phyloP scores from a whole-genome alignment of 2,113 vertebrate genomes.

The Artemisiospiza belli region DNA sequence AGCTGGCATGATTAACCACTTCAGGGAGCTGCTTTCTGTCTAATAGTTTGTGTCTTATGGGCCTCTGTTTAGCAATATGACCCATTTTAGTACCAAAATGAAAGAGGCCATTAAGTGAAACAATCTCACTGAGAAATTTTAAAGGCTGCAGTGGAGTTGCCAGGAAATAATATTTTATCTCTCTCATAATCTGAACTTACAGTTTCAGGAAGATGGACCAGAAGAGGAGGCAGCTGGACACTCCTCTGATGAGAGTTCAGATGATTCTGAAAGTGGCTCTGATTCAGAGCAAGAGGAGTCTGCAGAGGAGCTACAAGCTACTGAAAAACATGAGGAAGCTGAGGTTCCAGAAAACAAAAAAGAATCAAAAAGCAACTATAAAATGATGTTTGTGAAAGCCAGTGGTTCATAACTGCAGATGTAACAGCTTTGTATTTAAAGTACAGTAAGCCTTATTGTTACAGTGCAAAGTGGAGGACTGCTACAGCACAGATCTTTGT shows the following conservation, averaged over 20 bases:
- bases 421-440: slow-evolving; percentile 75
- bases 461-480: slow-evolving; percentile 82
- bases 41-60: neutral
- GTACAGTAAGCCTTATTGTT: slow-evolving; percentile 81
- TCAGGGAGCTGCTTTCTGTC: neutral
- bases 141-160: neutral
- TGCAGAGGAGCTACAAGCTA: slow-evolving; percentile 69
- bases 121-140: neutral
- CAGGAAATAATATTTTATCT: neutral
- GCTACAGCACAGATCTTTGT: slow-evolving; percentile 82
- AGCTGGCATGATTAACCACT: neutral
- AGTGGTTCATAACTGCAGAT: slow-evolving; percentile 78
- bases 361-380: slow-evolving; percentile 82
- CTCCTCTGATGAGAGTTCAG: slow-evolving; percentile 76
- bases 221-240: slow-evolving; percentile 59
- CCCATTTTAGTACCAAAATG: neutral
- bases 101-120: neutral
- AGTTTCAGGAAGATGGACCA: slow-evolving; percentile 75
- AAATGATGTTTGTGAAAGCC: slow-evolving; percentile 88
- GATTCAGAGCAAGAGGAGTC: slow-evolving; percentile 77
- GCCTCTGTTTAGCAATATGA: neutral
- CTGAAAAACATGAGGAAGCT: slow-evolving; percentile 70
- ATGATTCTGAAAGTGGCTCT: slow-evolving; percentile 74
- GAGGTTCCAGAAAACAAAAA: slow-evolving; percentile 75
- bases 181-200: slow-evolving; percentile 26